These are phyloP conservation scores for Luperina nickerlii DNA, from an alignment of 2,888 invertebrate genomes.

Conservation along the genomic window DNA sequence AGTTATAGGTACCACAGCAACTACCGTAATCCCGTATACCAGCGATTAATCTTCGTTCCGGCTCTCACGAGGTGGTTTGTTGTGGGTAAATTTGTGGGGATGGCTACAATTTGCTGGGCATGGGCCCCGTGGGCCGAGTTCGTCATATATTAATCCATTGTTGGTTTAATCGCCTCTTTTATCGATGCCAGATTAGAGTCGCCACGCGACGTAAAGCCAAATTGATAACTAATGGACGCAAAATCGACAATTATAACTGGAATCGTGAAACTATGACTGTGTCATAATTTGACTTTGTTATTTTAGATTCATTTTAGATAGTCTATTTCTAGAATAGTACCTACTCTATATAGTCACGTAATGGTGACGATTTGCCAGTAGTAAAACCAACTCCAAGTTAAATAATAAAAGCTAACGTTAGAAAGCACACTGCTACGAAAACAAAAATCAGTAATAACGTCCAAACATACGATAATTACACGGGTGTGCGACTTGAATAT, in stretches of 20 bases:
- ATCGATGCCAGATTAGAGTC: constrained; percentile 76
- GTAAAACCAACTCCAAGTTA: not conserved
- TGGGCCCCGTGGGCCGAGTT: constrained; percentile 82
- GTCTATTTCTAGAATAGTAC: constrained; percentile 4
- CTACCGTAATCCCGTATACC: constrained; percentile 83
- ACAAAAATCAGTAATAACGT: constrained; percentile 41
- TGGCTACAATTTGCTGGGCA: constrained; percentile 84
- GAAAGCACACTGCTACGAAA: constrained; percentile 23
- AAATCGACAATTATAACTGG: constrained; percentile 44
- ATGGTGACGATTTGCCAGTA: not conserved
- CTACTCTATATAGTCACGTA: not conserved
- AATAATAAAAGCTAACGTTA: constrained; percentile 29
- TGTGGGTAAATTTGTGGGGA: constrained; percentile 87
- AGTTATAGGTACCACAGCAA: constrained; percentile 76
- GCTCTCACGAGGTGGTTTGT: constrained; percentile 87
- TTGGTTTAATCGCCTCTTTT: constrained; percentile 84
- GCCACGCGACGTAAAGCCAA: constrained; percentile 63
- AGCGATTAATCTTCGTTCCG: constrained; percentile 86
- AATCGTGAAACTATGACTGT: constrained; percentile 30
- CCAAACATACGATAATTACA: constrained; percentile 64
- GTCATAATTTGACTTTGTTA: constrained; percentile 24
- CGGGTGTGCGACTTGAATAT: constrained; percentile 65
- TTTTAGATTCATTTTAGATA: constrained; percentile 9
- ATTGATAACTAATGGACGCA: constrained; percentile 56
- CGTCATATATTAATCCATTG: constrained; percentile 86